These are phyloP conservation scores for Sesia bembeciformis DNA, from an alignment of 2,888 invertebrate genomes.

Conservation along the genomic window DNA sequence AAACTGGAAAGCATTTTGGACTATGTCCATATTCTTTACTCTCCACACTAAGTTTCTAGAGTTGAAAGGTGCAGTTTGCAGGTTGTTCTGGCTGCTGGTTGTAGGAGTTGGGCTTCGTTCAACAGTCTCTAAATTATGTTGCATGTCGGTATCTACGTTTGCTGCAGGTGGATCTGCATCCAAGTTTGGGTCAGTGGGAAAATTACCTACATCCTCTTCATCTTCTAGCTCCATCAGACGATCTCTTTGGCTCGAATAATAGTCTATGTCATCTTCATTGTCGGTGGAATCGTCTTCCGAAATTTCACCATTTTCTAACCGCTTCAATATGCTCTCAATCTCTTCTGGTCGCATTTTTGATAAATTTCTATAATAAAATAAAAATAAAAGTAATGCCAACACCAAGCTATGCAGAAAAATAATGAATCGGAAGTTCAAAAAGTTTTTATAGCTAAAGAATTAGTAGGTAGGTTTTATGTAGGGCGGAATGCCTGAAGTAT, in stretches of 20 bases:
- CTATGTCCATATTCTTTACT: no score
- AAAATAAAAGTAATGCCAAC: no score
- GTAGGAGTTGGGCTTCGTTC: conserved; percentile 20
- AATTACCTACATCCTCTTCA: conserved; percentile 21
- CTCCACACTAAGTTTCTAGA: no score
- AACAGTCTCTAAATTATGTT: conserved; percentile 22
- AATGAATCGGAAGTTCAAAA: no score
- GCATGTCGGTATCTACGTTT: conserved; percentile 17
- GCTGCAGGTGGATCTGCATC: conserved; percentile 15
- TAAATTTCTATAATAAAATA: no score
- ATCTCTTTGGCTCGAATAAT: conserved; percentile 22
- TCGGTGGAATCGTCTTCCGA: conserved; percentile 22
- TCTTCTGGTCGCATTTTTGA: conserved; percentile 23
- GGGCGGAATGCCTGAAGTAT: no score
- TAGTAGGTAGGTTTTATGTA: no score
- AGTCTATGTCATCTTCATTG: conserved; percentile 23
- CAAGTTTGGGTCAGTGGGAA: conserved; percentile 18
- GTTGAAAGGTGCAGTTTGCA: conserved; percentile 23
- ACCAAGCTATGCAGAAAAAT: no score
- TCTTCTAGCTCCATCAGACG: conserved; percentile 21
- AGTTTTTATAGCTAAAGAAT: no score
- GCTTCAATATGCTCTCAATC: conserved; percentile 21
- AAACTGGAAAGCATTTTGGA: no score
- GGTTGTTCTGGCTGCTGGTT: conserved; percentile 20
- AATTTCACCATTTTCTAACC: conserved; percentile 22